Evolutionary conservation across 2,797 vertebrate species (phyloP).

Genomic region (Karalla daura): DNA sequence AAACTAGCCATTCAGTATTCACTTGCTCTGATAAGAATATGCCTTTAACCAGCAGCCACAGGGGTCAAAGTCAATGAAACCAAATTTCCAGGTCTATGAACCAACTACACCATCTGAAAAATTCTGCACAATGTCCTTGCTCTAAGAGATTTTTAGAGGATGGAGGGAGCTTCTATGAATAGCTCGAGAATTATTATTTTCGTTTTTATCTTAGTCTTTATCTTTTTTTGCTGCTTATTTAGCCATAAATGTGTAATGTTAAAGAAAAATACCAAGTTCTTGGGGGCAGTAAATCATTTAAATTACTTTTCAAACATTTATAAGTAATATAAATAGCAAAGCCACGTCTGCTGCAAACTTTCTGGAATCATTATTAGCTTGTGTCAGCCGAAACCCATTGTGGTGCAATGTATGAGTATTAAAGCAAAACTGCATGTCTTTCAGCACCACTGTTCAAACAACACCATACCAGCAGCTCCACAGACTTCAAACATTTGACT

Average conservation of each 20-base stretch:
- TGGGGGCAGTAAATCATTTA: background rate
- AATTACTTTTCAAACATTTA: background rate
- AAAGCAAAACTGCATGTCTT: constrained; percentile 6
- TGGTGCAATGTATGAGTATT: background rate
- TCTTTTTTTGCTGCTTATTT: background rate
- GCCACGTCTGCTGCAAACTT: background rate
- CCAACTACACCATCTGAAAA: constrained; percentile 1
- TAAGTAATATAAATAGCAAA: background rate
- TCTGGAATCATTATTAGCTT: background rate
- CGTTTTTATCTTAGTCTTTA: background rate
- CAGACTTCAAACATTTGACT: constrained; percentile 47
- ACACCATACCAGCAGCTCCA: constrained; percentile 8
- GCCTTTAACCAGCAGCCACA: constrained; percentile 25
- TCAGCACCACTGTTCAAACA: constrained; percentile 21
- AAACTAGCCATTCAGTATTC: constrained; percentile 32
- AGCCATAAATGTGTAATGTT: background rate
- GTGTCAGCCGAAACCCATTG: background rate
- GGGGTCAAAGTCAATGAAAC: constrained; percentile 11
- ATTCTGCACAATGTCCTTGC: background rate
- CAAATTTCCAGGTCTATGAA: background rate
- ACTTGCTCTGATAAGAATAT: constrained; percentile 36
- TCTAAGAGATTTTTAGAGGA: background rate
- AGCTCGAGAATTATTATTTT: background rate
- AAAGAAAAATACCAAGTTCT: background rate
- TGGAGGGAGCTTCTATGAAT: background rate